These are phyloP conservation scores for Sander lucioperca DNA, from an alignment of 2,113 vertebrate genomes.

Conservation along the genomic window DNA sequence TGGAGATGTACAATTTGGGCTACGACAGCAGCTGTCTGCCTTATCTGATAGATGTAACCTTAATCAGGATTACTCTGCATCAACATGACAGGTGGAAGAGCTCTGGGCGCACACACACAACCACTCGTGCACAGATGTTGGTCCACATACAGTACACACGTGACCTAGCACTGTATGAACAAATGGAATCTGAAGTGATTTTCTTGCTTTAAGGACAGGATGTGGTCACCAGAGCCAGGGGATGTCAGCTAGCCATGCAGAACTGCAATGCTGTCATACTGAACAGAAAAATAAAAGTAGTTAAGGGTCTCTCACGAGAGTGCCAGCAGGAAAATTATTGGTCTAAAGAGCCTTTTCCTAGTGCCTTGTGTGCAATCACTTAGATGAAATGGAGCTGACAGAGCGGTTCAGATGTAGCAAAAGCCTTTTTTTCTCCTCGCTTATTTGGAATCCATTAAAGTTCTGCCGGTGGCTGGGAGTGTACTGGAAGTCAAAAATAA, in stretches of 20 bases:
- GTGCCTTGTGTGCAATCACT: conserved; percentile 26
- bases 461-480: conserved; percentile 1
- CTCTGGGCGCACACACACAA: neutral
- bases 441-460: conserved; percentile 41
- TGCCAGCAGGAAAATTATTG: conserved; percentile 29
- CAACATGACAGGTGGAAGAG: conserved; percentile 29
- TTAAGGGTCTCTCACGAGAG: conserved; percentile 5
- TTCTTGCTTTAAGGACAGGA: conserved; percentile 20
- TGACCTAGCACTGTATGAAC: neutral
- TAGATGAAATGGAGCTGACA: conserved; percentile 32
- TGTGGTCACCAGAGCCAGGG: conserved; percentile 23
- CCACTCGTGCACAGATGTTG: neutral
- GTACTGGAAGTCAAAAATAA: conserved; percentile 6
- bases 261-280: neutral
- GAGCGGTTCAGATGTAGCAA: neutral
- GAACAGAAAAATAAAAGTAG: conserved; percentile 12
- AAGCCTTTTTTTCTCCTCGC: neutral
- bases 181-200: conserved; percentile 49
- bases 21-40: conserved; percentile 26
- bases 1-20: neutral
- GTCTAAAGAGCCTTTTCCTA: conserved; percentile 22
- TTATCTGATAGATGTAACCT: conserved; percentile 27
- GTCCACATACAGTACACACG: neutral
- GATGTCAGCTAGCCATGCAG: conserved; percentile 4
- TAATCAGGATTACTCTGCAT: conserved; percentile 46